A percentile compares a stretch with the other conserved stretches of the same genome.
Conservation (phyloP, 2,888 invertebrate genomes). For the Cephus rjabovi region DNA sequence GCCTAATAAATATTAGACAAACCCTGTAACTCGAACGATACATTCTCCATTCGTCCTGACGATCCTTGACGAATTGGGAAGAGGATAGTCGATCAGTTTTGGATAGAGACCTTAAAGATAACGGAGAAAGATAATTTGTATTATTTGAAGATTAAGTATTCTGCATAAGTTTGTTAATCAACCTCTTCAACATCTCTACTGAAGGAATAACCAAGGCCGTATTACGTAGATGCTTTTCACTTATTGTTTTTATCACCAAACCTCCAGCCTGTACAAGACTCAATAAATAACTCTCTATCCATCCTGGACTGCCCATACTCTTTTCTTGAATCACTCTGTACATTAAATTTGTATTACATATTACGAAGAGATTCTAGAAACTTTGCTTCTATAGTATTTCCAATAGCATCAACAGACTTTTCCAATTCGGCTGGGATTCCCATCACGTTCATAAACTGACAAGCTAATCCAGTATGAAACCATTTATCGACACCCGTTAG, state of each 20-base stretch:
- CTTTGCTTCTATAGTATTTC: neutral
- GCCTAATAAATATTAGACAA: neutral
- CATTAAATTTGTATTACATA: conserved; percentile 11
- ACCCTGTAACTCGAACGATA: conserved; percentile 67
- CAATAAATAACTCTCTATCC: conserved; percentile 75
- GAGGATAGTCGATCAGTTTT: no score
- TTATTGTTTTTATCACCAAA: conserved; percentile 66
- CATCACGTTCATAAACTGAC: conserved; percentile 73
- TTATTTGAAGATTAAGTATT: no score
- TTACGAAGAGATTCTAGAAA: neutral
- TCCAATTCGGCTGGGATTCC: conserved; percentile 76
- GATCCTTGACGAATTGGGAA: conserved; percentile 6
- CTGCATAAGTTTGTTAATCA: no score
- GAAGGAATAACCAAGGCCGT: conserved; percentile 55
- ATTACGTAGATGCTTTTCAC: conserved; percentile 45
- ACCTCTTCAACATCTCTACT: conserved; percentile 47
- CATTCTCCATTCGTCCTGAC: conserved; percentile 66
- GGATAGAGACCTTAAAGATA: no score
- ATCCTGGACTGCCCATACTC: conserved; percentile 75
- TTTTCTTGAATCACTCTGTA: conserved; percentile 70
- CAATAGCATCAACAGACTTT: conserved; percentile 65
- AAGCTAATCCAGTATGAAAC: conserved; percentile 73
- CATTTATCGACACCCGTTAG: conserved; percentile 70
- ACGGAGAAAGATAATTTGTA: no score
- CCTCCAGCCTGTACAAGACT: conserved; percentile 71